Conservation (phyloP, 2,113 vertebrate genomes). For the Morone chrysops region DNA sequence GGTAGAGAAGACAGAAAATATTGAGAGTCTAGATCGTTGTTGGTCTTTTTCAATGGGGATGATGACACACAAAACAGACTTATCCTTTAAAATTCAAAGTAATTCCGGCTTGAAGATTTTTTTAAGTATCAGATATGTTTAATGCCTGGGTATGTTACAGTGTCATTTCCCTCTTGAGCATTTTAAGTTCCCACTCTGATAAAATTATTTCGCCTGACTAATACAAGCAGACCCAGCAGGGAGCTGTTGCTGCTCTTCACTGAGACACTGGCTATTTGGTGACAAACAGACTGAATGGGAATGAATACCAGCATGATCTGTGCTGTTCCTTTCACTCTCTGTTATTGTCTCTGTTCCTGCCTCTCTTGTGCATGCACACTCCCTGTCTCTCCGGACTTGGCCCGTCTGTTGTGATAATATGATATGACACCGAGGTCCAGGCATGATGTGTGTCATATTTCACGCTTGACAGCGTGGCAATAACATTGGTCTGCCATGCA, state of each 20-base stretch:
- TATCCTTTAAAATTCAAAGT: neutral
- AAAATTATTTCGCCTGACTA: slow-evolving; percentile 48
- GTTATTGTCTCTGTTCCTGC: slow-evolving; percentile 59
- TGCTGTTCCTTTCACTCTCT: slow-evolving; percentile 69
- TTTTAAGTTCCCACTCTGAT: slow-evolving; percentile 27
- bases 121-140: neutral
- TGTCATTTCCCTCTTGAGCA: slow-evolving; percentile 1
- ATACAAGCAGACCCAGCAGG: slow-evolving; percentile 44
- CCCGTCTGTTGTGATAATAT: slow-evolving; percentile 70
- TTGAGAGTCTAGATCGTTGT: neutral
- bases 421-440: slow-evolving; percentile 68
- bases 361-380: slow-evolving; percentile 23
- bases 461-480: slow-evolving; percentile 59
- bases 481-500: slow-evolving; percentile 62
- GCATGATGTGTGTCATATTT: slow-evolving; percentile 75
- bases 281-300: slow-evolving; percentile 63
- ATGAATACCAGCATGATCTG: slow-evolving; percentile 68
- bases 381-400: slow-evolving; percentile 46
- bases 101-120: neutral
- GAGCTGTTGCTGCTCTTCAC: slow-evolving; percentile 33
- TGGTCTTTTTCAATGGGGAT: neutral
- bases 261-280: slow-evolving; percentile 41
- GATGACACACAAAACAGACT: neutral
- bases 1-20: neutral
- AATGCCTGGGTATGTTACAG: neutral